A percentile compares a stretch with the other conserved stretches of the same genome.
Conservation (phyloP, 2,888 invertebrate species). For the Noctua janthina region DNA sequence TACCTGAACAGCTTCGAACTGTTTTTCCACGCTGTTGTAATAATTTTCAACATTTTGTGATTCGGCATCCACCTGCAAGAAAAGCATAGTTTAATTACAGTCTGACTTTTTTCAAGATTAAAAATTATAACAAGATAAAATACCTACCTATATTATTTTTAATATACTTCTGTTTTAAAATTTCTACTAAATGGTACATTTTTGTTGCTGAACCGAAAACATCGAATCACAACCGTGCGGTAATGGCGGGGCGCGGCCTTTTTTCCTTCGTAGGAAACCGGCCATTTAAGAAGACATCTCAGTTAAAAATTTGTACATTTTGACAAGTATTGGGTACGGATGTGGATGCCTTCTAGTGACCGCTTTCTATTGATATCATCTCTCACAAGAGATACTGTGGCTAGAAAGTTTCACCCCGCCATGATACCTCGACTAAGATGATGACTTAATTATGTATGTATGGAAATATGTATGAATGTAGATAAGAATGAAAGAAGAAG, state of each 20-base stretch:
- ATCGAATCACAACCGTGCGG: neutral
- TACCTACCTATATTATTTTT: neutral
- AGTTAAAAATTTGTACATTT: neutral
- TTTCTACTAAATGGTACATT: neutral
- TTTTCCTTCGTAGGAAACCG: too few species aligned
- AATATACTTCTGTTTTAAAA: neutral
- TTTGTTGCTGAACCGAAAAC: neutral
- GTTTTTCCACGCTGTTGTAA: conserved; percentile 61
- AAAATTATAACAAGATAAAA: neutral
- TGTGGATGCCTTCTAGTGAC: neutral
- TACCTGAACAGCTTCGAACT: conserved; percentile 45
- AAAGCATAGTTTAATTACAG: neutral
- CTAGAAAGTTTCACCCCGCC: neutral
- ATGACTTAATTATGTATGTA: neutral
- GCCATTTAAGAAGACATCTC: neutral
- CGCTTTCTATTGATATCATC: neutral
- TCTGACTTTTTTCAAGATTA: neutral
- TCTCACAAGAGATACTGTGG: neutral
- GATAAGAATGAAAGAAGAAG: neutral
- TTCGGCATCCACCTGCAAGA: conserved; percentile 63
- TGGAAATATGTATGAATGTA: too few species aligned
- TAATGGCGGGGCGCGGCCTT: too few species aligned
- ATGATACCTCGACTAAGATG: neutral
- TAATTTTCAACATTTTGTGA: conserved; percentile 45
- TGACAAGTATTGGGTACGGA: neutral